These are phyloP conservation scores for Anthopleura xanthogrammica DNA, from an alignment of 92 coral and sea anemone genomes.

Conservation along the genomic window DNA sequence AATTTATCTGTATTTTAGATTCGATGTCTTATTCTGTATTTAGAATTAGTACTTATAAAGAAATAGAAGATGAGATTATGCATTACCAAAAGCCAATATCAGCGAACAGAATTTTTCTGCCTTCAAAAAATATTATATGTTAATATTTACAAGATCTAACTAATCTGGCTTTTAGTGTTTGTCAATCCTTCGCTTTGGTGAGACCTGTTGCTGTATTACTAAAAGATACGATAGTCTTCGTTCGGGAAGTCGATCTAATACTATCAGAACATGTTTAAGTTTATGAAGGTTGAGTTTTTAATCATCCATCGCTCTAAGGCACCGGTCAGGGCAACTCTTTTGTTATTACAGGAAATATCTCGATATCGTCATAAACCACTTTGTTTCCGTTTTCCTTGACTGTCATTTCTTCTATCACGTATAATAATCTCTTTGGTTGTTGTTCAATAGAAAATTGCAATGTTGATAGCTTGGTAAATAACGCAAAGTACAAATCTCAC, in stretches of 20 bases:
- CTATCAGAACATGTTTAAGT: background rate
- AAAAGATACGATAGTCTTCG: background rate
- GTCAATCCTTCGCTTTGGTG: background rate
- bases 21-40: background rate
- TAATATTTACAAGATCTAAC: background rate
- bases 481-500: background rate
- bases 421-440: background rate
- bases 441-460: background rate
- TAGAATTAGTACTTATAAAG: background rate
- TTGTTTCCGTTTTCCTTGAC: slow-evolving; percentile 2
- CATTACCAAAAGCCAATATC: background rate
- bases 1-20: slow-evolving; percentile 1
- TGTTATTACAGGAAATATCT: slow-evolving; percentile 9
- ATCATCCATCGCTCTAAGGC: background rate
- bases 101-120: slow-evolving; percentile 10
- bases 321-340: background rate
- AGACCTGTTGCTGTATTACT: background rate
- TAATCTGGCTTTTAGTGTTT: slow-evolving; percentile 6
- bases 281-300: background rate
- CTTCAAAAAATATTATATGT: background rate
- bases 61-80: background rate
- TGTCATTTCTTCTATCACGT: background rate
- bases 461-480: background rate
- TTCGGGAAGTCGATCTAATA: background rate
- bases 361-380: slow-evolving; percentile 7